Evolutionary conservation across 2,888 invertebrate species (phyloP).

Genomic region (Onchidella celtica): DNA sequence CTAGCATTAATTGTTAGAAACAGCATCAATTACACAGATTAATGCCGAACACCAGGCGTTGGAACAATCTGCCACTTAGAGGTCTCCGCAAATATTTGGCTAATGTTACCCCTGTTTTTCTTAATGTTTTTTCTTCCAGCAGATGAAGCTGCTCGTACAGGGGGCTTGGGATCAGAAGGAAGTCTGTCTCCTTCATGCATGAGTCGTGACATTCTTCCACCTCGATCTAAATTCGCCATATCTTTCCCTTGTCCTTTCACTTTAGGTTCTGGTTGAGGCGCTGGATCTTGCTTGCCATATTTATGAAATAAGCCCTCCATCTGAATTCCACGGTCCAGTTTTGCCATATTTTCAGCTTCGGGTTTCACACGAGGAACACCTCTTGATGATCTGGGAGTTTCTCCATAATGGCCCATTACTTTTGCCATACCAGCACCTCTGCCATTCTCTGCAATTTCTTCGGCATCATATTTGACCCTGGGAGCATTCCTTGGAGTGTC

Average conservation of each 20-base stretch:
- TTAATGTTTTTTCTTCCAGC: slow-evolving; percentile 63
- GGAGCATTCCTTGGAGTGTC: slow-evolving; percentile 50
- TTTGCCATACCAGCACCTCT: slow-evolving; percentile 67
- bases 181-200: slow-evolving; percentile 68
- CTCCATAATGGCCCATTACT: slow-evolving; percentile 66
- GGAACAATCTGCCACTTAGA: slow-evolving; percentile 64
- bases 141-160: slow-evolving; percentile 62
- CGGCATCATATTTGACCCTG: slow-evolving; percentile 67
- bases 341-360: slow-evolving; percentile 65
- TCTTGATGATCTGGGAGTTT: slow-evolving; percentile 63
- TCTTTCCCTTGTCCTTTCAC: slow-evolving; percentile 63
- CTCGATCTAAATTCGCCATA: slow-evolving; percentile 67
- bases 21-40: neutral
- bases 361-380: slow-evolving; percentile 66
- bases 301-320: slow-evolving; percentile 65
- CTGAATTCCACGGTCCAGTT: slow-evolving; percentile 65
- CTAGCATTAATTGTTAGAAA: too few species aligned
- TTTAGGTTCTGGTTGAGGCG: slow-evolving; percentile 62
- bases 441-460: slow-evolving; percentile 65
- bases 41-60: slow-evolving; percentile 54
- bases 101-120: slow-evolving; percentile 65
- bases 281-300: slow-evolving; percentile 63
- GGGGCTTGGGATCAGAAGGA: slow-evolving; percentile 61
- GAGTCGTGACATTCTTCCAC: slow-evolving; percentile 70
- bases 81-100: slow-evolving; percentile 62